phyloP scores from a whole-genome alignment of 2,797 vertebrate genomes.

The Streptopelia turtur region DNA sequence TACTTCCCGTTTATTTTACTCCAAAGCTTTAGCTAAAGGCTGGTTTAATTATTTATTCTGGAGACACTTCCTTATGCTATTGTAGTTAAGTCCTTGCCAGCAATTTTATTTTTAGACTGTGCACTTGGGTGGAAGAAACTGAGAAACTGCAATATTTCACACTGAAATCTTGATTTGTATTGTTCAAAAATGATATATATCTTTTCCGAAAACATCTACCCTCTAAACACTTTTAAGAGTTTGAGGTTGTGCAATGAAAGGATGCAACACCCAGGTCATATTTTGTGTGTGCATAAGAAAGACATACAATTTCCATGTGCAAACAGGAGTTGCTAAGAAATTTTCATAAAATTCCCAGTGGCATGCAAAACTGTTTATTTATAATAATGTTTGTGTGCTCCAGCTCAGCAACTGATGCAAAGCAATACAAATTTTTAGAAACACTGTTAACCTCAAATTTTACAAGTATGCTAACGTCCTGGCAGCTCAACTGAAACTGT shows the following conservation, averaged over 20 bases:
- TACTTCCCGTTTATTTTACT: constrained; percentile 1
- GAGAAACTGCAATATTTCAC: neutral
- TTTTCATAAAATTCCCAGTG: neutral
- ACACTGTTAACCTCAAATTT: constrained; percentile 26
- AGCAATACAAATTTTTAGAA: constrained; percentile 3
- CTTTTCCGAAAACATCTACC: neutral
- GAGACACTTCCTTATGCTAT: constrained; percentile 7
- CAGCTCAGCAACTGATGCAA: constrained; percentile 10
- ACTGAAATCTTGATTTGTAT: neutral
- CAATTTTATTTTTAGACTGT: constrained; percentile 37
- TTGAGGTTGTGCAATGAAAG: neutral
- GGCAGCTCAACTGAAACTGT: neutral
- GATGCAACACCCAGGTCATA: neutral
- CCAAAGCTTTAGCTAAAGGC: neutral
- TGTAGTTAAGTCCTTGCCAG: constrained; percentile 11
- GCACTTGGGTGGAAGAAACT: neutral
- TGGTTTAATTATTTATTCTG: constrained; percentile 49
- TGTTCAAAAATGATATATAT: neutral
- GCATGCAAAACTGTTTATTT: neutral
- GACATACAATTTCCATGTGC: neutral
- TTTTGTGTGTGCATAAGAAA: neutral
- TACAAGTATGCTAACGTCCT: neutral
- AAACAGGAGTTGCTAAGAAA: neutral
- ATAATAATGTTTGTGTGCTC: constrained; percentile 4
- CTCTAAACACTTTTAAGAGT: neutral